Evolutionary conservation across 2,113 vertebrate genomes (phyloP), one percentile per base, ranked within the genome.

Genomic region (Scatophagus argus): DNA sequence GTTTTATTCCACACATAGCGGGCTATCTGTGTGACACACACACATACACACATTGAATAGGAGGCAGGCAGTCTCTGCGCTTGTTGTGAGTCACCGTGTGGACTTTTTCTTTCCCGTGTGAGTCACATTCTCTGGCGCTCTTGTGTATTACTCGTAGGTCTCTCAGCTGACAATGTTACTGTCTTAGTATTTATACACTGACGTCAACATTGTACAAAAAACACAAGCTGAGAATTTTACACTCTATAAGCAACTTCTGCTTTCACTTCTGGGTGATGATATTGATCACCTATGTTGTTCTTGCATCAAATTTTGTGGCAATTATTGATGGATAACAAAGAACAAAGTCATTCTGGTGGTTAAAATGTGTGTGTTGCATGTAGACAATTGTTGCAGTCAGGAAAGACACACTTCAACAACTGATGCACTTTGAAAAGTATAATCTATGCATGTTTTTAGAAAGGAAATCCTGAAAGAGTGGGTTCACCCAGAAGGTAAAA

Each of bases 1-100:
- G 71, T 91, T 79, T 86, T 92, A 65, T 95, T 95, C 93, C 94
- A 95, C 71, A 94, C 93, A 5, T 93, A 95, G 56, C 27, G 92
- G 10, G 93, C 94, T 8, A 93, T 91, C 94, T 95, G 87, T 32
- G 44, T 7, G n/a, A 79, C 52, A 77, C 39, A 81, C 11, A 61
- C 14, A 55, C 44, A 51, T 34, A 52, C 5, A 36, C 19, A 47
- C 72, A 58, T 13, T 39, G n/a, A 74, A 74, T 49, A 36, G 39
- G 51, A 65, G 54, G 51, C 62, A 32, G 14, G 58, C 5, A 1
- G 39, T 44, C 8, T 27, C 34, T 32, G 55, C 29, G 43, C 34
- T 41, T 41, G 47, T 1, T 47, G 27, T 74, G 65, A 70, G 8
- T 71, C 70, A 82, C 52, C 8, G 17, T 12, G 32, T 31, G 55